Evolutionary conservation across 92 coral and sea anemone genomes (phyloP).

Genomic region (Parazoanthus atlanticus): DNA sequence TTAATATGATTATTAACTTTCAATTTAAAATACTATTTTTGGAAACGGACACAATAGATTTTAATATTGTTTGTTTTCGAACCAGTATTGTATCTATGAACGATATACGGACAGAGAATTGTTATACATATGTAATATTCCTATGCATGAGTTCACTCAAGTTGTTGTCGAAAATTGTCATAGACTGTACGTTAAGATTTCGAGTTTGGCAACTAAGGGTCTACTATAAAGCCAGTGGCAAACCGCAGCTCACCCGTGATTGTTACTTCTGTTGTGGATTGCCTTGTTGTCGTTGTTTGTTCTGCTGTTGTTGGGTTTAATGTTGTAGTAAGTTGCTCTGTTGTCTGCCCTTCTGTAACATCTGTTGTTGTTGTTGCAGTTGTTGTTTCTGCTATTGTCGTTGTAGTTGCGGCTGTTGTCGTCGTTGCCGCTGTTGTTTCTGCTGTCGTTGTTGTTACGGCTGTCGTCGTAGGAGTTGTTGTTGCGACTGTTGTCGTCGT

Average conservation of each 20-base stretch:
- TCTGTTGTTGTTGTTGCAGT: too few relatives aligned
- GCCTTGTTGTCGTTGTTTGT: not conserved
- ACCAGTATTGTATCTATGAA: too few relatives aligned
- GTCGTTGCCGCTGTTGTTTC: not conserved
- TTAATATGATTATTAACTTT: too few relatives aligned
- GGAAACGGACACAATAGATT: too few relatives aligned
- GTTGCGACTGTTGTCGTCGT: not conserved
- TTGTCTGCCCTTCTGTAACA: not conserved
- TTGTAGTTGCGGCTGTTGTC: not conserved
- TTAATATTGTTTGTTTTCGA: too few relatives aligned
- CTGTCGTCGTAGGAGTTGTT: constrained; percentile 1
- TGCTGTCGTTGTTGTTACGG: not conserved
- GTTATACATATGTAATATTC: too few relatives aligned
- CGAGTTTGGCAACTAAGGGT: too few relatives aligned
- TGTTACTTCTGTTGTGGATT: not conserved
- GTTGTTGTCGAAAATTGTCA: too few relatives aligned
- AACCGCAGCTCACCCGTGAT: not conserved
- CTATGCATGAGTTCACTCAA: too few relatives aligned
- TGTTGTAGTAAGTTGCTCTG: not conserved
- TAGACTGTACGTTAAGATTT: too few relatives aligned
- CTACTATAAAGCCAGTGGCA: not conserved
- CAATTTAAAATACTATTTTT: too few relatives aligned
- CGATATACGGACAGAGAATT: too few relatives aligned
- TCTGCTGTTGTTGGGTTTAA: not conserved
- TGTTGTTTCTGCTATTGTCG: not conserved